Conservation (phyloP, 2,797 vertebrate genomes). For the Gorsachius magnificus region DNA sequence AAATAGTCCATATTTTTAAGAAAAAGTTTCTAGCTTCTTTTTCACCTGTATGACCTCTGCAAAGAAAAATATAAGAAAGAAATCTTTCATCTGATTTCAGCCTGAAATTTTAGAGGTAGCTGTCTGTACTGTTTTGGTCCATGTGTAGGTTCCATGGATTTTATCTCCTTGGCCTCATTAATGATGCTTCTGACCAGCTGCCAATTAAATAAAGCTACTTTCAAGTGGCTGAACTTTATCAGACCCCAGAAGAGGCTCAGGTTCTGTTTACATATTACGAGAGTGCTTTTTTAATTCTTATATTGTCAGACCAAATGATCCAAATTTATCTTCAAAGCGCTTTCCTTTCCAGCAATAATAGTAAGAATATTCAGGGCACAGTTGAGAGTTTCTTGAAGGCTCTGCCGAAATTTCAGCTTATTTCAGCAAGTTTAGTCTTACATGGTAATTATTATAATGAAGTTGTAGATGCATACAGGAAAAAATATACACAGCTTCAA, state of each 20-base stretch:
- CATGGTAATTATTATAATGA: not conserved
- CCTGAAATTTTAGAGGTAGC: not conserved
- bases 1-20: not conserved
- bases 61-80: not conserved
- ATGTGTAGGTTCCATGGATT: not conserved
- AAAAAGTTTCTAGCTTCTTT: not conserved
- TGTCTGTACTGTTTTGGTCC: not conserved
- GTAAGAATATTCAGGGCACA: not conserved
- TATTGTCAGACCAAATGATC: not conserved
- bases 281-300: not conserved
- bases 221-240: not conserved
- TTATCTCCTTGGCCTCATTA: not conserved
- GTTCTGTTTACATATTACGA: not conserved
- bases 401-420: not conserved
- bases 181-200: not conserved
- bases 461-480: not conserved
- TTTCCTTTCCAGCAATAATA: not conserved
- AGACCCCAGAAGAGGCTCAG: not conserved
- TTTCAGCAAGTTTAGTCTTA: not conserved
- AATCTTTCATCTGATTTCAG: not conserved
- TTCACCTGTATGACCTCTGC: not conserved
- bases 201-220: not conserved
- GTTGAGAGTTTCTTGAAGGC: not conserved
- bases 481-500: not conserved
- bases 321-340: not conserved